Evolutionary conservation across 2,113 vertebrate genomes (phyloP).

Genomic region (Corythornis madagascariensis): DNA sequence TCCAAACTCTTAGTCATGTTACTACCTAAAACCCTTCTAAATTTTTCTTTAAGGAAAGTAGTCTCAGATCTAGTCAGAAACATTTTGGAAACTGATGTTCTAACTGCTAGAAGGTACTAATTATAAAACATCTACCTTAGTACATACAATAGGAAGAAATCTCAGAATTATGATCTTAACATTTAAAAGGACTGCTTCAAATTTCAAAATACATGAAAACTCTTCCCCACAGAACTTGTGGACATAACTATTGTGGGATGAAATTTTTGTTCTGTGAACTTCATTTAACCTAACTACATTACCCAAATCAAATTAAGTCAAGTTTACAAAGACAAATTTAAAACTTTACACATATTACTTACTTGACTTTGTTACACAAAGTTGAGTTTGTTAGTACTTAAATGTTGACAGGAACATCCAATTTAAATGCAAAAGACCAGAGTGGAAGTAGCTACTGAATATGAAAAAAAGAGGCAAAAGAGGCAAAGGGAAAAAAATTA

Average conservation of each 20-base stretch:
- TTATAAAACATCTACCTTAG: neutral
- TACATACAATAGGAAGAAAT: neutral
- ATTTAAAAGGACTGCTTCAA: neutral
- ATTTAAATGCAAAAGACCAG: neutral
- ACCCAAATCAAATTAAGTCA: slow-evolving; percentile 23
- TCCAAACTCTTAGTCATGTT: neutral
- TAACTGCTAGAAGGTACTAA: neutral
- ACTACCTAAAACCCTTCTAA: neutral
- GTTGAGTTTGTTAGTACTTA: slow-evolving; percentile 35
- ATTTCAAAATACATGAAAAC: neutral
- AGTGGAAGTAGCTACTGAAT: neutral
- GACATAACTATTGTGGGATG: neutral
- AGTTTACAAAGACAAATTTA: slow-evolving; percentile 2
- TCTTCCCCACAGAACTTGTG: neutral
- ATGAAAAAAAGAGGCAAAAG: neutral
- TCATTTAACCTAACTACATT: neutral
- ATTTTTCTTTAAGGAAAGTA: neutral
- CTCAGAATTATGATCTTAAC: neutral
- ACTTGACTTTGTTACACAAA: neutral
- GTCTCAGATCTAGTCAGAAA: neutral
- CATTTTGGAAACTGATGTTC: neutral
- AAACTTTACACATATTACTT: slow-evolving; percentile 22
- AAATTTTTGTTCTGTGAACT: neutral
- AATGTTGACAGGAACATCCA: neutral
- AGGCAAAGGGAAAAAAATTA: neutral